Percentiles rank a stretch among this genome's conserved stretches.
Evolutionary conservation across 2,113 vertebrate genomes (phyloP).

Genomic region (Phocoena phocoena): DNA sequence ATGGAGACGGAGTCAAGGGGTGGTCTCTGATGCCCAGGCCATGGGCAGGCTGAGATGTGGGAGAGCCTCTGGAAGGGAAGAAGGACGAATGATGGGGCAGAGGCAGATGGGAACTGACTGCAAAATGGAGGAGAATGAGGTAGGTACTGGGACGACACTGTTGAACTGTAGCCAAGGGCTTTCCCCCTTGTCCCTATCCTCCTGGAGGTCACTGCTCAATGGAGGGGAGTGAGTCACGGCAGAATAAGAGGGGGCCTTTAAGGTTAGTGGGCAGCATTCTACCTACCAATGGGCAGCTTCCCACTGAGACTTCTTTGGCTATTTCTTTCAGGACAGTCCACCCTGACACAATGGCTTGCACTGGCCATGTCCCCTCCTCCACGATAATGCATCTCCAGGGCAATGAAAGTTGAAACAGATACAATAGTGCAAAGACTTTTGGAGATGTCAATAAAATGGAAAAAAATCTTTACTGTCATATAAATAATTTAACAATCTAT

Average conservation of each 20-base stretch:
- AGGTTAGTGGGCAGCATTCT: neutral
- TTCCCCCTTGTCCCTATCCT: neutral
- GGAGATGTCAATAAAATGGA: neutral
- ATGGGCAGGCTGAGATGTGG: neutral
- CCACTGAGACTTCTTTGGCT: neutral
- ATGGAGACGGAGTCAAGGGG: neutral
- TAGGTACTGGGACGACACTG: neutral
- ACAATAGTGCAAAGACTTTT: neutral
- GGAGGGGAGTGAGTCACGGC: fast-evolving
- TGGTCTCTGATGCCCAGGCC: neutral
- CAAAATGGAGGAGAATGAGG: neutral
- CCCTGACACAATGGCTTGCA: neutral
- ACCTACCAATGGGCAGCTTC: neutral
- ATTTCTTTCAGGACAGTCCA: neutral
- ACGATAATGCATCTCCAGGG: neutral
- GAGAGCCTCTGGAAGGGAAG: neutral
- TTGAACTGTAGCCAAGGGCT: neutral
- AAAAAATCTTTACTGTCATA: neutral
- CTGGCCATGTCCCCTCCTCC: fast-evolving
- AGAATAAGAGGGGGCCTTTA: neutral
- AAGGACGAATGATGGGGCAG: fast-evolving
- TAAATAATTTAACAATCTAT: neutral
- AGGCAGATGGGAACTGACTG: neutral
- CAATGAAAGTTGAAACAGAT: neutral
- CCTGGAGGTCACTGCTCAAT: neutral